Evolutionary conservation across 2,888 invertebrate genomes (phyloP).

Genomic region (Rapana venosa): DNA sequence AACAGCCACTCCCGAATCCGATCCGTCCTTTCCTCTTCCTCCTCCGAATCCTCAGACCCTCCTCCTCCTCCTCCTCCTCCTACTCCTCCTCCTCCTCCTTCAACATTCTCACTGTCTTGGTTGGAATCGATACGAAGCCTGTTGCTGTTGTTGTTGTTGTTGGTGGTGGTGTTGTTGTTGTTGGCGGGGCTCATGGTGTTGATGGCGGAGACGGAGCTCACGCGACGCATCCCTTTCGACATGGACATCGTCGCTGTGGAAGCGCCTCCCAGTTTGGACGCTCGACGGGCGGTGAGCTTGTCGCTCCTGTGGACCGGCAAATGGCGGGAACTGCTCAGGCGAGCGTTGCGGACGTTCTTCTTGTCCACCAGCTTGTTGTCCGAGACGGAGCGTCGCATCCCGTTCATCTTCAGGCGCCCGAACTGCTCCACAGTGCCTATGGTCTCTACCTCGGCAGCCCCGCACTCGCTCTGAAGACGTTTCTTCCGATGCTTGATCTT

Average conservation of each 20-base stretch:
- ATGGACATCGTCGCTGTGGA: not conserved
- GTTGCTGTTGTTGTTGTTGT: not conserved
- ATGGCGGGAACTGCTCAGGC: constrained; percentile 31
- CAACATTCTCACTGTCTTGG: constrained; percentile 13
- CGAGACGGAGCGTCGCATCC: constrained; percentile 45
- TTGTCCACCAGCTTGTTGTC: constrained; percentile 48
- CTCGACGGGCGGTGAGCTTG: not conserved
- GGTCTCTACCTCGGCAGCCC: constrained; percentile 15
- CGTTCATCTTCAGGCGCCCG: constrained; percentile 24
- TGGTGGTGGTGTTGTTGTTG: constrained; percentile 33
- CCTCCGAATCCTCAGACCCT: not conserved
- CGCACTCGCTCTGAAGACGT: constrained; percentile 35
- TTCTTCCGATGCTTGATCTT: not conserved
- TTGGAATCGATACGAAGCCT: constrained; percentile 31
- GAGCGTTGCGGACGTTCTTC: constrained; percentile 26
- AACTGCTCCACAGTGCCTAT: constrained; percentile 22
- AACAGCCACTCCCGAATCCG: constrained; percentile 54
- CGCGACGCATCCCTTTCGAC: constrained; percentile 28
- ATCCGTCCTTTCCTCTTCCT: constrained; percentile 44
- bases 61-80: constrained; percentile 17
- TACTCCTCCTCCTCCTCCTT: not conserved
- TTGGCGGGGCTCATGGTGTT: not conserved
- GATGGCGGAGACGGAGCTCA: constrained; percentile 44
- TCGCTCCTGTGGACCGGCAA: constrained; percentile 43
- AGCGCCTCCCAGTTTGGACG: not conserved